These are phyloP conservation scores for Spondyliosoma cantharus DNA, from an alignment of 2,797 vertebrate species.

Conservation along the genomic window DNA sequence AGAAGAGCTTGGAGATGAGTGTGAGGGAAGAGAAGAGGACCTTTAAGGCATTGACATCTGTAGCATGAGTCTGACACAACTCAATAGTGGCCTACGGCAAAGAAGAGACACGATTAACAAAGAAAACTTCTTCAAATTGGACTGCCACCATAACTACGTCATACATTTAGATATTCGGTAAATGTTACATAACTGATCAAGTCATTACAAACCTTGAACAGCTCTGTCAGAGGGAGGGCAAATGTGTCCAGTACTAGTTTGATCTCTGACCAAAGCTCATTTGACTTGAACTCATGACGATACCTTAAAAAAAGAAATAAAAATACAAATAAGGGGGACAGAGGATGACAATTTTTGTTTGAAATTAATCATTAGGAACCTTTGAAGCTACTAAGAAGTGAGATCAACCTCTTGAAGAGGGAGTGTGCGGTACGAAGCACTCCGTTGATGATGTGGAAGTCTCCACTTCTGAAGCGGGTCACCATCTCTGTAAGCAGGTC, in stretches of 20 bases:
- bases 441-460: constrained; percentile 98
- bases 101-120: not conserved
- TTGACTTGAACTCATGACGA: constrained; percentile 99
- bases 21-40: constrained; percentile 98
- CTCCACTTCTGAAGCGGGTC: constrained; percentile 95
- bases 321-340: not conserved
- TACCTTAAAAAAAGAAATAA: constrained; percentile 84
- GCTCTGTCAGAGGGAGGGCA: constrained; percentile 94
- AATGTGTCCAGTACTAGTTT: constrained; percentile 98
- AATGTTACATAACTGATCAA: not conserved
- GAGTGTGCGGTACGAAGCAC: constrained; percentile 97
- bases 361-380: not conserved
- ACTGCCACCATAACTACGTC: not conserved
- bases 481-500: constrained; percentile 98
- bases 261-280: constrained; percentile 98
- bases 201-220: constrained; percentile 91
- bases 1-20: constrained; percentile 97
- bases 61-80: constrained; percentile 95
- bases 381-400: not conserved
- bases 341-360: not conserved
- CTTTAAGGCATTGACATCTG: constrained; percentile 93
- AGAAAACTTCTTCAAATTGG: not conserved
- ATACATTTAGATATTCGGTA: constrained; percentile 3
- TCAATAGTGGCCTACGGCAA: constrained; percentile 95
- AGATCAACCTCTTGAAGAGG: constrained; percentile 93